phyloP scores from a whole-genome alignment of 1,140 invertebrate genomes.

The Drosophila nebulosa region DNA sequence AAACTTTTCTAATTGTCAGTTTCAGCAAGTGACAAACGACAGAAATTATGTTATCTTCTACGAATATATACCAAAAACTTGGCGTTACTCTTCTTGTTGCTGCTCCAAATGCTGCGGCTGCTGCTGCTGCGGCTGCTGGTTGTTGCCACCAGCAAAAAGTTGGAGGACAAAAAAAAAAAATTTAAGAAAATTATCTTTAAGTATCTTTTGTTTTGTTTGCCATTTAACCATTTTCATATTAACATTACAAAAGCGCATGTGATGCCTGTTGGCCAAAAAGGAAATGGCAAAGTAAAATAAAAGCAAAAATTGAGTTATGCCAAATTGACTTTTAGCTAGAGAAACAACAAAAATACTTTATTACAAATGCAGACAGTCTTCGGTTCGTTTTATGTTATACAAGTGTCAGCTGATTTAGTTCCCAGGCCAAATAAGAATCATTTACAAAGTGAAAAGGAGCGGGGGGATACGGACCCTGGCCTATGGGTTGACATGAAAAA shows the following conservation, averaged over 20 bases:
- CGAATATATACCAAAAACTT: constrained; percentile 56
- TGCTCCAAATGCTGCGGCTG: constrained; percentile 29
- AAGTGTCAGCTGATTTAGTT: constrained; percentile 55
- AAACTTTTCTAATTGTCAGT: constrained; percentile 79
- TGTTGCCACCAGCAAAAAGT: constrained; percentile 32
- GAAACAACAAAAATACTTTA: constrained; percentile 20
- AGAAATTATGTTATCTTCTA: constrained; percentile 74
- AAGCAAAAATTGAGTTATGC: constrained; percentile 53
- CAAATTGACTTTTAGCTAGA: constrained; percentile 61
- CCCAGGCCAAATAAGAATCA: constrained; percentile 59
- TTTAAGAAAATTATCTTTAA: constrained; percentile 71
- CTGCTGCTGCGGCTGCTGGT: constrained; percentile 5
- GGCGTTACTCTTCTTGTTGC: constrained; percentile 56
- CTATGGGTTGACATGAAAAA: constrained; percentile 41
- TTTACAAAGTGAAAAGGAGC: constrained; percentile 19
- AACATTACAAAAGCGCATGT: constrained; percentile 69
- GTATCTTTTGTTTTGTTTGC: constrained; percentile 23
- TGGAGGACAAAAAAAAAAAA: constrained; percentile 37
- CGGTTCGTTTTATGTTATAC: constrained; percentile 47
- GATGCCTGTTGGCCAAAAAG: constrained; percentile 38
- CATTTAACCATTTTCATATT: constrained; percentile 51
- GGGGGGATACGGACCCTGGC: not conserved
- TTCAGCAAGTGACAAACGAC: constrained; percentile 78
- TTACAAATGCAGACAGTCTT: constrained; percentile 59
- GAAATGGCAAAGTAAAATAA: not conserved